Base-by-base conservation (phyloP, 2,888 invertebrate species). In the Sisyra terminalis region DNA sequence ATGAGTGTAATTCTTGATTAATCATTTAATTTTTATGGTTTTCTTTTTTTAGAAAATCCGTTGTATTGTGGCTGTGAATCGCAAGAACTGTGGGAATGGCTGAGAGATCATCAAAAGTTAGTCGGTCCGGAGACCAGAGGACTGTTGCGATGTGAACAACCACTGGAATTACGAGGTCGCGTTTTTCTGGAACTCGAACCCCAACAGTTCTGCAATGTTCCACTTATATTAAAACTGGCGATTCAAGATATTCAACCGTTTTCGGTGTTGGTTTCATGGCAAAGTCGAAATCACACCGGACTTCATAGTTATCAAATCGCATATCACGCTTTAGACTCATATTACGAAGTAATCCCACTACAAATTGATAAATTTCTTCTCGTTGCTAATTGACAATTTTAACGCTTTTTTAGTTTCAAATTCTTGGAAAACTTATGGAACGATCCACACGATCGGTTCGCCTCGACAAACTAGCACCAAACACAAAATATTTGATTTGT, bases 31-130 rank as follows among this genome's bases (percentile, higher is more conserved):
- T 36, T 36, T 15, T 11, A 2, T 16, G 9, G 14, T n/a, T 17
- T 39, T 17, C 1, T 11, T 35, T 46, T 45, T 43, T 44, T 71
- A 86, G 89, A 85, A 57, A 92, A 92, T 64, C 90, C 92, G 36
- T 67, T 92, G 52, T 78, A 80, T 48, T 93, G 92, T 63, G 83
- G 79, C 56, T 93, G 92, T 60, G 86, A 89, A 58, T 78, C 88
- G 46, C 84, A 88, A 63, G 85, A 87, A 58, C 71, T 89, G 39
- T 89, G 92, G 86, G 83, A 82, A 64, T 93, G 90, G 92, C 70
- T 92, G 57, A 72, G 85, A 55, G 83, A 87, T 59, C 86, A 93
- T 66, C 75, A 79, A 55, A 87, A 88, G 65, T 70, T 82, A 45
- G 66, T 81, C 18, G 56, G 65, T 45, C 70, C 72, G 50, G 69